Conservation (phyloP, 2,888 invertebrate genomes). For the Drosophila ezoana region DNA sequence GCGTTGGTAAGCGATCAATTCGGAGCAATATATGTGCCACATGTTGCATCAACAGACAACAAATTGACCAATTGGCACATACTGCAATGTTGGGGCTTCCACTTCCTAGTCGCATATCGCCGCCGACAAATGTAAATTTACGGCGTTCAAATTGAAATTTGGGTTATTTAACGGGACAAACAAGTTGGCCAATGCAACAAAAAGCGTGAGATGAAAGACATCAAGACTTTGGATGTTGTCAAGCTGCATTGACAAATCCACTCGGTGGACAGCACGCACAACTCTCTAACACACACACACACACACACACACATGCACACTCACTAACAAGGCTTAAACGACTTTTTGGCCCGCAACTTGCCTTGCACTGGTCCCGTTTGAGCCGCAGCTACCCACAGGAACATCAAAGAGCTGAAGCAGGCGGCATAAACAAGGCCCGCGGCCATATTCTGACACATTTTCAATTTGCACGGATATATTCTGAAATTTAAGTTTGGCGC, state of each 20-base stretch:
- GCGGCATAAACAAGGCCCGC: conserved; percentile 20
- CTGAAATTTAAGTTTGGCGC: not conserved
- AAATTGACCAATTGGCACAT: conserved; percentile 47
- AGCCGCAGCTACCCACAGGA: conserved; percentile 22
- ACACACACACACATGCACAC: conserved; percentile 16
- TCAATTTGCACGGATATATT: conserved; percentile 18
- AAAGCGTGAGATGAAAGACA: conserved; percentile 49
- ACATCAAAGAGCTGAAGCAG: conserved; percentile 16
- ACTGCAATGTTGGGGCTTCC: conserved; percentile 18
- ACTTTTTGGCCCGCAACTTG: conserved; percentile 59
- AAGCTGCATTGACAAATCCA: conserved; percentile 62
- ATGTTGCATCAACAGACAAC: conserved; percentile 35
- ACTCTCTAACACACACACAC: conserved; percentile 56
- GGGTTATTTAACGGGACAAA: conserved; percentile 76
- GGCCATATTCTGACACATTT: conserved; percentile 21
- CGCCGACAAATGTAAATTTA: conserved; percentile 51
- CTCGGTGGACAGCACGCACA: conserved; percentile 32
- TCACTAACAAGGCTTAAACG: conserved; percentile 54
- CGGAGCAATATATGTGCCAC: conserved; percentile 5
- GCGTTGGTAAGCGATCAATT: not conserved
- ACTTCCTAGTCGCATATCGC: conserved; percentile 16
- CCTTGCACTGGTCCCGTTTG: conserved; percentile 65
- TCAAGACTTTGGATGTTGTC: conserved; percentile 38
- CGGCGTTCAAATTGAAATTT: conserved; percentile 57
- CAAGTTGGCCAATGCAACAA: conserved; percentile 56